phyloP scores from a whole-genome alignment of 1,140 invertebrate genomes.

The Ooceraea biroi region DNA sequence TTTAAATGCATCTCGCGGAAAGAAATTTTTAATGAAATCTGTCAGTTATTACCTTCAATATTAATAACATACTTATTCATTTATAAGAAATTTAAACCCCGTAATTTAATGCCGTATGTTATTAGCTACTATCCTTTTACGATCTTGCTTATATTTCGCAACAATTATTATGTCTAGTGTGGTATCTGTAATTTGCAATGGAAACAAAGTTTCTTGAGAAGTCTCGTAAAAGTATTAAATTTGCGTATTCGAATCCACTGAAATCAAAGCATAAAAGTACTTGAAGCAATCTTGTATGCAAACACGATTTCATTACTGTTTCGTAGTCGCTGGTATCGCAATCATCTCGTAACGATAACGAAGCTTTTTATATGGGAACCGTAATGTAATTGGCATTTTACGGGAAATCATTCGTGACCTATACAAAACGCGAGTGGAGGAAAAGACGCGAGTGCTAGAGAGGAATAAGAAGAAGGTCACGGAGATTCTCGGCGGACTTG shows the following conservation, averaged over 20 bases:
- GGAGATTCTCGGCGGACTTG: slow-evolving; percentile 15
- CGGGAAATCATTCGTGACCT: slow-evolving; percentile 33
- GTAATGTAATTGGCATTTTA: slow-evolving; percentile 22
- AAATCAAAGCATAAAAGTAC: not conserved
- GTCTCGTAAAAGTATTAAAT: not conserved
- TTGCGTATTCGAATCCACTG: not conserved
- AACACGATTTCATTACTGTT: slow-evolving; percentile 36
- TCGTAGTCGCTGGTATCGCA: slow-evolving; percentile 2
- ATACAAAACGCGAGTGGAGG: slow-evolving; percentile 16
- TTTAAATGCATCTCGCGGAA: not conserved
- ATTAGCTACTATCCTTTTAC: not conserved
- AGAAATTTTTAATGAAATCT: not conserved
- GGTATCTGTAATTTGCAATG: too few species aligned
- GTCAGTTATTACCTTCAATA: not conserved
- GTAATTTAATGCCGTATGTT: not conserved
- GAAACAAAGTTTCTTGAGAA: not conserved
- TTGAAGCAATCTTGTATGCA: not conserved
- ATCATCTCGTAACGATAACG: slow-evolving; percentile 7
- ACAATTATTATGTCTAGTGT: too few species aligned
- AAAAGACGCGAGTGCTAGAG: not conserved
- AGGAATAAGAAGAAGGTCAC: slow-evolving; percentile 45
- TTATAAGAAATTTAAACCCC: too few species aligned
- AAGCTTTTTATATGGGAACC: slow-evolving; percentile 13
- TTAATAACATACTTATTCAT: not conserved
- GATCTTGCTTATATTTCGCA: not conserved